Base-by-base conservation (phyloP, 2,888 invertebrate species). In the Leptinotarsa juncta region DNA sequence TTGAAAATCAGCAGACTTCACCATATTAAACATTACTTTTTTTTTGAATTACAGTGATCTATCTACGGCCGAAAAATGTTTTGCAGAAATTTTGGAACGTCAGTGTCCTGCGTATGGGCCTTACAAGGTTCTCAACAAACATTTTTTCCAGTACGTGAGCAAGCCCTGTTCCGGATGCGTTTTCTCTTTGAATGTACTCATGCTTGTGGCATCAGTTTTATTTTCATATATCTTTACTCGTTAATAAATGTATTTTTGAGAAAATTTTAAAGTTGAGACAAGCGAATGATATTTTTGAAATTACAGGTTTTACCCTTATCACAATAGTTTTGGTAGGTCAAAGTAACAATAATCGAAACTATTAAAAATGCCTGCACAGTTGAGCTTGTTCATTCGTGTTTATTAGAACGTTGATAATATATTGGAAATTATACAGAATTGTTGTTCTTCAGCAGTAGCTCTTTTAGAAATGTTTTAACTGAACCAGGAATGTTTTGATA, bases 151-250 rank as follows among this genome's bases (percentile, higher is more conserved):
- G 12, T 78, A 78, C 48, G 76, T 78, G 18, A 72, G 73, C 26
- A 73, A 78, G 74, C 77, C 79, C 5, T 80, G 79, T 50, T 76
- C 79, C 16, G 78, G 69, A 18, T 77, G 79, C 70, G 42, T 67
- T 3, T 67, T 73, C 23, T 67, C 69, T 26, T 12, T 75, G 53
- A 79, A 70, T 67, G 67, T 70, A 12, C 23, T 76, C 26, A 48
- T 79, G 49, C 62, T 79, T 20, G 18, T 68, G 23, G 65, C 72
- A 50, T 76, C 79, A 15, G n/a, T 78, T n/a, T 15, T 72, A 15
- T 62, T 71, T 3, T 71, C 76, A 5, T 76, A 72, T 42, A 10
- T 75, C 18, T 73, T 77, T 51, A 71, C 68, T 65, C 68, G 60
- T 66, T 74, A 26, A 73, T 32, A 42, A 53, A 62, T 26, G 16